These are phyloP conservation scores for Potamarius usumacintae DNA, from an alignment of 2,113 vertebrate genomes.

Conservation along the genomic window DNA sequence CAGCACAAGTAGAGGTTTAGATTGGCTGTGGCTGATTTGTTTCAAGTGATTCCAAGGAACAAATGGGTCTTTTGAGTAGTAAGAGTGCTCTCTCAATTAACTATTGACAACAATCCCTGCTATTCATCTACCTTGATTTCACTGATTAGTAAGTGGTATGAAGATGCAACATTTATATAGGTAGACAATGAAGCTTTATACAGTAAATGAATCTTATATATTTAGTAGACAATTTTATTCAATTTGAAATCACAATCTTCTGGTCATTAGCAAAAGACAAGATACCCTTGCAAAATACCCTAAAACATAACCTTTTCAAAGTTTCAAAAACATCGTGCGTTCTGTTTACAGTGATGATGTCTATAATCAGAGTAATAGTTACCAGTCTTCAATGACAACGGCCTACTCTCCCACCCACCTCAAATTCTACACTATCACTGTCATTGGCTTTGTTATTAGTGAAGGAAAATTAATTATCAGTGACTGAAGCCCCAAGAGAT, in stretches of 20 bases:
- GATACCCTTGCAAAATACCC: no score
- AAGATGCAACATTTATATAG: background rate
- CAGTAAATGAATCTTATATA: background rate
- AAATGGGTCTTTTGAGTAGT: background rate
- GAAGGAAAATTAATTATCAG: slow-evolving; percentile 32
- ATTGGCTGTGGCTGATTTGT: background rate
- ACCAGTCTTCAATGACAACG: slow-evolving; percentile 15
- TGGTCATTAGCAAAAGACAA: background rate
- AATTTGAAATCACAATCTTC: background rate
- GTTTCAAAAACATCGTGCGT: background rate
- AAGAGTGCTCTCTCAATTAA: background rate
- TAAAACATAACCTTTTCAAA: background rate
- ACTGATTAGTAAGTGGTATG: background rate
- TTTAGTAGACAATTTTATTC: background rate
- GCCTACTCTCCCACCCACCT: background rate
- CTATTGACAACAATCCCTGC: background rate
- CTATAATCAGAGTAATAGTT: slow-evolving; percentile 17
- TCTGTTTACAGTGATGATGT: background rate
- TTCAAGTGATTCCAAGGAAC: background rate
- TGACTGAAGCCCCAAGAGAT: slow-evolving; percentile 23
- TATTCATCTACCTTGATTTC: background rate
- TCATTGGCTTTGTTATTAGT: slow-evolving; percentile 24
- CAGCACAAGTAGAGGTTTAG: background rate
- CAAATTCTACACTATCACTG: background rate
- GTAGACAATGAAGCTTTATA: background rate